Conservation (phyloP, 2,888 invertebrate genomes). For the Volucella bombylans region DNA sequence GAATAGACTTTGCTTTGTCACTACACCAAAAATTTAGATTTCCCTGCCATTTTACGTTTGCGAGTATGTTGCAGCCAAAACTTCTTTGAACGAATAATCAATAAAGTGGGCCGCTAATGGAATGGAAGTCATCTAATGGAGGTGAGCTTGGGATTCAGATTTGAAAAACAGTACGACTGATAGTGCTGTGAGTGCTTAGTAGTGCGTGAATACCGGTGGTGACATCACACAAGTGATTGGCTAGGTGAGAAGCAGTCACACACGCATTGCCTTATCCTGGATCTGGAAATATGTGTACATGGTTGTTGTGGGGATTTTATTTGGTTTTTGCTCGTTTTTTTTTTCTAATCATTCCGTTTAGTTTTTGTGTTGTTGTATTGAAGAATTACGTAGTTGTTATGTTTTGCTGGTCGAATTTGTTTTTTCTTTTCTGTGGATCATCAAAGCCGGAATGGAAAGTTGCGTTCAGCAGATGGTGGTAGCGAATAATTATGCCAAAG, state of each 20-base stretch:
- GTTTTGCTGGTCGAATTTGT: too few species aligned
- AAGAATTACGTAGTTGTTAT: too few species aligned
- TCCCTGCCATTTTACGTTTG: too few species aligned
- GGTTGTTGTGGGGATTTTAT: not conserved
- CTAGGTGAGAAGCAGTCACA: slow-evolving; percentile 34
- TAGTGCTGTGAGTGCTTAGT: slow-evolving; percentile 30
- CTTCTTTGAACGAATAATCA: slow-evolving; percentile 24
- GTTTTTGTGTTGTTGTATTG: too few species aligned
- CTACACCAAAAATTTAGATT: not conserved
- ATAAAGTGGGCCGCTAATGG: slow-evolving; percentile 35
- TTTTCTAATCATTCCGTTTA: too few species aligned
- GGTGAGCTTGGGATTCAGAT: slow-evolving; percentile 13
- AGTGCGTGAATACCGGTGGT: slow-evolving; percentile 44
- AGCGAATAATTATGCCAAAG: not conserved
- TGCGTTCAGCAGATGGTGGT: not conserved
- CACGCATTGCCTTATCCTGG: not conserved
- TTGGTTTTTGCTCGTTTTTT: not conserved
- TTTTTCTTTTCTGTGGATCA: too few species aligned
- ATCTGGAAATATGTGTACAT: not conserved
- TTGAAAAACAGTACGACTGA: slow-evolving; percentile 13
- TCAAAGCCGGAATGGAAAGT: not conserved
- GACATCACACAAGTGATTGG: slow-evolving; percentile 58
- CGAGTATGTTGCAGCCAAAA: not conserved
- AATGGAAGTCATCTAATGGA: slow-evolving; percentile 41
- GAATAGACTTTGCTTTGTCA: not conserved